Percentiles rank a stretch among this genome's conserved stretches.
phyloP scores from a whole-genome alignment of 2,113 vertebrate species.

The Grantiella picta region DNA sequence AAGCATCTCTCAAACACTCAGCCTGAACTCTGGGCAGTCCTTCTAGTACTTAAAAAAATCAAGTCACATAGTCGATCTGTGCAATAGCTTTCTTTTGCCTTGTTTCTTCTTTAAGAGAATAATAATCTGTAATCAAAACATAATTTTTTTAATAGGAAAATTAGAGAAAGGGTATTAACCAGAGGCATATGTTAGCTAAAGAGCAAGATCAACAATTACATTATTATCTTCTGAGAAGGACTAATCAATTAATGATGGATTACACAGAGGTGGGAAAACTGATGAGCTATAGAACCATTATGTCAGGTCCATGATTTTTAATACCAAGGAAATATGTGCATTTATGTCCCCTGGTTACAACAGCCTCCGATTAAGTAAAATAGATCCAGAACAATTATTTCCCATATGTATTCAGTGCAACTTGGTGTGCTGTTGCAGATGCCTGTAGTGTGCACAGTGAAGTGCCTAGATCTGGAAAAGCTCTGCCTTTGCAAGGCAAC shows the following conservation, averaged over 20 bases:
- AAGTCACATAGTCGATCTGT: neutral
- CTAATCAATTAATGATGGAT: neutral
- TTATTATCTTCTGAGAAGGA: neutral
- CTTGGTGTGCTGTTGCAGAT: neutral
- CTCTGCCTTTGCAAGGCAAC: neutral
- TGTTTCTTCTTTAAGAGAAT: neutral
- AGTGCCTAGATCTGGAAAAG: neutral
- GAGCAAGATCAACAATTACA: neutral
- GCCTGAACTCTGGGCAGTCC: neutral
- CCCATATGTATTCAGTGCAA: neutral
- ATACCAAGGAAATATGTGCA: neutral
- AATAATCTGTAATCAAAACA: neutral
- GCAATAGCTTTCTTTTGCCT: neutral
- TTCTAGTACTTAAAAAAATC: neutral
- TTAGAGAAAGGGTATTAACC: neutral
- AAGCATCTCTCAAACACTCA: neutral
- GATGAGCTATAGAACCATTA: neutral
- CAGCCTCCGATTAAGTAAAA: neutral
- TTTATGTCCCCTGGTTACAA: neutral
- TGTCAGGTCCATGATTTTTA: neutral
- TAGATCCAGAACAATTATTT: neutral
- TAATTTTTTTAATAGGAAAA: neutral
- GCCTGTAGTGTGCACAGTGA: rapidly evolving
- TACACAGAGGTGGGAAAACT: neutral
- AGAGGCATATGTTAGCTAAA: neutral